These are phyloP conservation scores for Pollachius pollachius DNA, from an alignment of 2,113 vertebrate species.

Conservation along the genomic window DNA sequence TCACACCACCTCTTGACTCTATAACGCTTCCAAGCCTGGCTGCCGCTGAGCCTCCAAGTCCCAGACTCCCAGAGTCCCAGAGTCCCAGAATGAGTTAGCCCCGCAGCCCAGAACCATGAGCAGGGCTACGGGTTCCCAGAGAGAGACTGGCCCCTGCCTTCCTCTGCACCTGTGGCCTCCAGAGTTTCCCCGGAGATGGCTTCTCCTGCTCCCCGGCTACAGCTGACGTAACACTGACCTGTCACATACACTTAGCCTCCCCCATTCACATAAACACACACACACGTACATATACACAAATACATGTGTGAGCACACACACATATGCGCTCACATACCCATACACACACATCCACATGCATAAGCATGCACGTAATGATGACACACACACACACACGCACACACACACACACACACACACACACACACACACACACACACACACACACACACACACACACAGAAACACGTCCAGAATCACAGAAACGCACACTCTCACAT, in stretches of 20 bases:
- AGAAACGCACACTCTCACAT: too few relatives aligned
- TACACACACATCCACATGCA: not conserved
- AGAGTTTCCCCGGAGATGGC: conserved; percentile 20
- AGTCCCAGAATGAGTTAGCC: conserved; percentile 30
- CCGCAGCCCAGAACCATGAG: conserved; percentile 36
- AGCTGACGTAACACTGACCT: conserved; percentile 24
- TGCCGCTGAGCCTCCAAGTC: not conserved
- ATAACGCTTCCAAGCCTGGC: conserved; percentile 24
- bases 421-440: not conserved
- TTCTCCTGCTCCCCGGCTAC: conserved; percentile 28
- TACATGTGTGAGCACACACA: not conserved
- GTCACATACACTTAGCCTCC: not conserved
- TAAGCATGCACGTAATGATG: too few relatives aligned
- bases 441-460: too few relatives aligned
- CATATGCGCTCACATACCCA: not conserved
- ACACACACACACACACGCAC: too few relatives aligned
- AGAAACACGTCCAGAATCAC: too few relatives aligned
- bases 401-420: conserved; percentile 1
- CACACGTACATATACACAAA: not conserved
- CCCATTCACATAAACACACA: too few relatives aligned
- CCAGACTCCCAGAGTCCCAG: conserved; percentile 6
- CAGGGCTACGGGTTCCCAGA: conserved; percentile 11
- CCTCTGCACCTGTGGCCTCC: conserved; percentile 50
- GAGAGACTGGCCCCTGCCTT: conserved; percentile 21
- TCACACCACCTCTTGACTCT: conserved; percentile 14